These are phyloP conservation scores for Troglohyphantes excavatus DNA, from an alignment of 2,888 invertebrate species.

Conservation along the genomic window DNA sequence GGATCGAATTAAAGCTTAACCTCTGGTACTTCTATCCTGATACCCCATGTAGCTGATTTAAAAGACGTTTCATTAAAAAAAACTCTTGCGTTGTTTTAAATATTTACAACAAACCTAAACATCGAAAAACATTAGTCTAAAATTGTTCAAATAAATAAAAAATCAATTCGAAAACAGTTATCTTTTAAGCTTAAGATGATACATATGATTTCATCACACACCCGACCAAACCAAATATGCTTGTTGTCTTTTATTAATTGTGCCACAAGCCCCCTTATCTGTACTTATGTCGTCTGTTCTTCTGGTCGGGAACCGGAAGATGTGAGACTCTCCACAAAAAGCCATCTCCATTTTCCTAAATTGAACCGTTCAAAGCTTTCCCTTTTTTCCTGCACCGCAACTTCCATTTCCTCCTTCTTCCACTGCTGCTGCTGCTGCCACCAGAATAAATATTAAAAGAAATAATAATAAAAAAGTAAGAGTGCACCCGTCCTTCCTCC, in stretches of 20 bases:
- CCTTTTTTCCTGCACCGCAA: conserved; percentile 14
- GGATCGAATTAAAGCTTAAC: no score
- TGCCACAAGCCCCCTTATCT: not conserved
- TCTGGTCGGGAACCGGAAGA: conserved; percentile 41
- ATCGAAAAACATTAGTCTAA: no score
- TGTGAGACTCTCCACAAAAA: conserved; percentile 14
- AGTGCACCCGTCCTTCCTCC: conserved; percentile 14
- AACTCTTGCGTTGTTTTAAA: no score
- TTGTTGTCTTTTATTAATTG: conserved; percentile 12
- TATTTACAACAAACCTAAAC: no score
- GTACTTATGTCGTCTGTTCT: not conserved
- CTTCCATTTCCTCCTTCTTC: conserved; percentile 55
- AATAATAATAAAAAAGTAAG: conserved; percentile 15
- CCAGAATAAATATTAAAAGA: conserved; percentile 15
- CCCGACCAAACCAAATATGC: not conserved
- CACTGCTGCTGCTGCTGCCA: conserved; percentile 6
- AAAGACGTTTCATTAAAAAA: no score
- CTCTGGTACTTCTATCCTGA: no score
- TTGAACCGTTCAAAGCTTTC: conserved; percentile 53
- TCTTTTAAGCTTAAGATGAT: no score
- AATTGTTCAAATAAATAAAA: no score
- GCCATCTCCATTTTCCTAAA: conserved; percentile 53
- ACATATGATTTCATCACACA: no score
- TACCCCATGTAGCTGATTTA: no score
- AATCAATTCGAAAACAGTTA: no score